A percentile compares a stretch with the other conserved stretches of the same genome.
Evolutionary conservation across 2,888 invertebrate genomes (phyloP).

Genomic region (Aromia moschata): DNA sequence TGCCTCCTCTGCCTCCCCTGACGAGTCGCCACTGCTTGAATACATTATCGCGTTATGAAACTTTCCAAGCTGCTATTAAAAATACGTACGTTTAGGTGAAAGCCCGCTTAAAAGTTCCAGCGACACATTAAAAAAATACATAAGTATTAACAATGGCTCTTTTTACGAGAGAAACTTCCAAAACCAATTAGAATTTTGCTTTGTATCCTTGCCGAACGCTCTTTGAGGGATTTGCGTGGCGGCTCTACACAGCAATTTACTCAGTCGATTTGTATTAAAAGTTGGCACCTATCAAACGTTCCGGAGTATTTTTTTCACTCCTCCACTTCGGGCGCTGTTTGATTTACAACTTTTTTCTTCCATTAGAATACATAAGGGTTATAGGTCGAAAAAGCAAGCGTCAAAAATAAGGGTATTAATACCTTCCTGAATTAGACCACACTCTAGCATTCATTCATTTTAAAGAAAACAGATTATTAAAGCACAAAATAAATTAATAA

Average conservation of each 20-base stretch:
- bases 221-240: background rate
- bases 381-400: background rate
- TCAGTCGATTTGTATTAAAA: slow-evolving; percentile 2
- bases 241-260: background rate
- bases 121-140: background rate
- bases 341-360: slow-evolving; percentile 2
- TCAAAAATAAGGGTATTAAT: background rate
- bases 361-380: slow-evolving; percentile 7
- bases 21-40: too few relatives aligned
- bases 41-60: background rate
- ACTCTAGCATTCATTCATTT: too few relatives aligned
- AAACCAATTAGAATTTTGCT: slow-evolving; percentile 1
- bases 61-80: background rate
- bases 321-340: background rate
- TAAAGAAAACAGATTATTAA: too few relatives aligned
- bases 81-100: too few relatives aligned
- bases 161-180: background rate
- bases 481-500: too few relatives aligned
- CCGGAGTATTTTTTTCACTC: background rate
- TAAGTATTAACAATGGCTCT: background rate
- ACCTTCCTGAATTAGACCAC: too few relatives aligned
- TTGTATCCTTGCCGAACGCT: background rate
- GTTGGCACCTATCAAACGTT: slow-evolving; percentile 4
- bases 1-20: too few relatives aligned
- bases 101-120: background rate